Base-by-base conservation (phyloP, 2,888 invertebrate species). In the Drosophila robusta region DNA sequence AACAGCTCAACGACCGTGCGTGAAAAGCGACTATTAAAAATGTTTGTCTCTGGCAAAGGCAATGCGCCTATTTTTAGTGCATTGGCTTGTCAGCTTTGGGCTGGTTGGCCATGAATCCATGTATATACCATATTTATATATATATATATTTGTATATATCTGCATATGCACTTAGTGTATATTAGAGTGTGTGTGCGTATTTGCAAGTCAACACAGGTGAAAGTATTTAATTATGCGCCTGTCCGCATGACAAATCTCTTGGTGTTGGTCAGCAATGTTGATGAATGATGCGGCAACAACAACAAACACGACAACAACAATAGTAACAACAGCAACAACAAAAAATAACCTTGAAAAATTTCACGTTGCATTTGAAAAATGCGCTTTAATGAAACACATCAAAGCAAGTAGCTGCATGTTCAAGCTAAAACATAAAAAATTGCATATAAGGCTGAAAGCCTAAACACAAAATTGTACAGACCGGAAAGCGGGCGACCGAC, bases 171-270 rank as follows among this genome's bases (percentile, higher is more conserved):
- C 24, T 47, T 18, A 46, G 32, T 42, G 26, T 38, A n/a, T 26
- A 11, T 29, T 24, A 24, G 16, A 7, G 51, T 41, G 41, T 29
- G 7, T 50, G 50, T 34, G 34, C 8, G 39, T 41, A 38, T 39
- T 39, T 24, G 22, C 22, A 38, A 44, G 52, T 29, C 18, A 14
- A 16, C 58, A 66, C 67, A 83, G 89, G 83, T 89, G 83, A 84
- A 84, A 84, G 83, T 84, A 89, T 84, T 83, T 84, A 84, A 84
- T 84, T 87, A 87, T 89, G 68, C 84, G 77, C 66, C 80, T 82
- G 68, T 49, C 63, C 16, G 65, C 75, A 77, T 89, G 87, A 89
- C 83, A 89, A 89, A 84, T 83, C 74, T 80, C 46, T 69, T 79
- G 72, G 54, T 85, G 85, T 58, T 77, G 73, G 72, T 67, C 72